Base-by-base conservation (phyloP, 1,140 invertebrate species). In the Drosophila quadrilineata region DNA sequence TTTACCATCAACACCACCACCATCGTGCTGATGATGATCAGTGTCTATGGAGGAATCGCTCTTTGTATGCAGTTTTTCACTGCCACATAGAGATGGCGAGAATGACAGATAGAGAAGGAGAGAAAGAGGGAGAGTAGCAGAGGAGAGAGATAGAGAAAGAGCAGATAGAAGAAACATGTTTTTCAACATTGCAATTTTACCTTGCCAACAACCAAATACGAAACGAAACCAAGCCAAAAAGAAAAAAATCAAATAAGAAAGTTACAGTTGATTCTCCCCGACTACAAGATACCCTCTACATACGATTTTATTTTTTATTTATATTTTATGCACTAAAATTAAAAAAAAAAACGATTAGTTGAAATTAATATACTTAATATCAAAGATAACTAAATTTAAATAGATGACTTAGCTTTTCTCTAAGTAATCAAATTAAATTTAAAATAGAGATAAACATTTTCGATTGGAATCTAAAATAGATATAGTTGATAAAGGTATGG, bases 91-190 rank as follows among this genome's bases (percentile, higher is more conserved):
- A 33, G 24, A 53, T 12, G n/a, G 22, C 45, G 24, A 33, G 40
- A 29, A 40, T 35, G 33, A 53, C 33, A 29, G 16, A 29, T 21
- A 57, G 12, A 8, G 29, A 45, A n/a, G n/a, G 24, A 31, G 50
- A 22, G 29, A 40, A 17, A 6, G 12, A 31, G 24, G 9, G 6
- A n/a, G n/a, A 22, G 6, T n/a, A n/a, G n/a, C 8, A 17, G 9
- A 2, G 14, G 35, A 17, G 12, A 9, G 26, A 24, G 12, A 58
- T 10, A 19, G 31, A 28, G 26, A 22, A 48, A 33, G 29, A 28
- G n/a, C n/a, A n/a, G n/a, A n/a, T n/a, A n/a, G n/a, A n/a, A 10
- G 29, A 77, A 80, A 82, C 75, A 71, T 75, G 75, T 80, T 80
- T 80, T 82, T 82, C 74, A 82, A 29, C 41, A 72, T 9, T 59